These are phyloP conservation scores for Bubo bubo DNA, from an alignment of 2,113 vertebrate species.

Conservation along the genomic window DNA sequence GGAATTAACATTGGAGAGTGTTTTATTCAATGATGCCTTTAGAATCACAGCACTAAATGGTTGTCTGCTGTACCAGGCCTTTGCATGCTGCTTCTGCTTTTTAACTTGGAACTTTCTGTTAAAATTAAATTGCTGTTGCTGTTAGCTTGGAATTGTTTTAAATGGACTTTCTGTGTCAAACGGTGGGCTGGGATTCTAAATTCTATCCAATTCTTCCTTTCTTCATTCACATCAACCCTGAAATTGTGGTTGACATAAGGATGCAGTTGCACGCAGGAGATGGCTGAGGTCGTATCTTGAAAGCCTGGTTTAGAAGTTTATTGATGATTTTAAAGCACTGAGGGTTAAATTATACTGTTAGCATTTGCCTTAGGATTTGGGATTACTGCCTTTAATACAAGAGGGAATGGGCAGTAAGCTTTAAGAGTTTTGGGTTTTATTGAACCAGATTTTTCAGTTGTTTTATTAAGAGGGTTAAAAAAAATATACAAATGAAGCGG, in stretches of 20 bases:
- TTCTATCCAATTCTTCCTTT: not conserved
- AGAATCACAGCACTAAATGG: not conserved
- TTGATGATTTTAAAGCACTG: not conserved
- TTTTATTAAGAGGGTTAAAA: not conserved
- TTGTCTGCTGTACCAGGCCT: not conserved
- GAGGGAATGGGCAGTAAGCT: not conserved
- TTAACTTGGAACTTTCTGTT: not conserved
- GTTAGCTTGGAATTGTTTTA: not conserved
- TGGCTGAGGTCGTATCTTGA: not conserved
- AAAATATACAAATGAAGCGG: not conserved
- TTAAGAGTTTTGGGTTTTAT: not conserved
- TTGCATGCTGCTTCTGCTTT: not conserved
- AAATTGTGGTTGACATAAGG: not conserved
- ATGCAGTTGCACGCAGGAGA: not conserved
- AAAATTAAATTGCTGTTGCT: not conserved
- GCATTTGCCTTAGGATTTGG: not conserved
- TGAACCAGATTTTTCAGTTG: not conserved
- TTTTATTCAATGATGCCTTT: not conserved
- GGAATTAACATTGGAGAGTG: not conserved
- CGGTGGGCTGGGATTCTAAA: not conserved
- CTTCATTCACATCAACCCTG: not conserved
- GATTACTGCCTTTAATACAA: not conserved
- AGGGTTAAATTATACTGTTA: not conserved
- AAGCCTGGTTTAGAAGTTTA: not conserved
- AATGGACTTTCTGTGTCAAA: not conserved